A percentile compares a stretch with the other conserved stretches of the same genome.
Conservation (phyloP, 2,113 vertebrate genomes). For the Rhynchomys soricoides region DNA sequence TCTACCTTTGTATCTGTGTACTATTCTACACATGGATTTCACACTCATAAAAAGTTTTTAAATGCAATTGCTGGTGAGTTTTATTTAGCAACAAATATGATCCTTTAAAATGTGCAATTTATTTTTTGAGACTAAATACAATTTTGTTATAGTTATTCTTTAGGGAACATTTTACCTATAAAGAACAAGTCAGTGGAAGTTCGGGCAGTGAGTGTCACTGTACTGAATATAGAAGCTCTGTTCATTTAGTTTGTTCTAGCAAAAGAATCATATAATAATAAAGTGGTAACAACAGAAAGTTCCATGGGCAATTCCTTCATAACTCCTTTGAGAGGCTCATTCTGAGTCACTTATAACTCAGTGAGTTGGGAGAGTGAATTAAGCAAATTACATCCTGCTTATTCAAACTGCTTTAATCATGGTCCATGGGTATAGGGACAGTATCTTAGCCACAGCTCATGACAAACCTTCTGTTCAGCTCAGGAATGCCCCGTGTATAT, state of each 20-base stretch:
- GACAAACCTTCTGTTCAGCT: neutral
- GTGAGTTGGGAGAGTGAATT: neutral
- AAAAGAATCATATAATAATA: constrained; percentile 29
- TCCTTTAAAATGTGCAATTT: neutral
- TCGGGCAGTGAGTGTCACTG: neutral
- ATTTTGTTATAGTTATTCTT: neutral
- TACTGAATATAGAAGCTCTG: neutral
- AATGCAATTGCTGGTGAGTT: neutral
- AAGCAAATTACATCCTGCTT: constrained; percentile 43
- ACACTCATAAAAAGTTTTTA: neutral
- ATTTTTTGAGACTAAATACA: neutral
- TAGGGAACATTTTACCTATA: neutral
- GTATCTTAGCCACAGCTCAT: constrained; percentile 9
- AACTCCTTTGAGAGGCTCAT: neutral
- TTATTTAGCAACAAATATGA: neutral
- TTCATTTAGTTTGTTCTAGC: constrained; percentile 37
- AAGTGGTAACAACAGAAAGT: neutral
- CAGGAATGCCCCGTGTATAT: neutral
- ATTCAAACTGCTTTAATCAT: constrained; percentile 48
- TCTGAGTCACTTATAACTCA: constrained; percentile 28
- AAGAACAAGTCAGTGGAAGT: neutral
- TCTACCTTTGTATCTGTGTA: neutral
- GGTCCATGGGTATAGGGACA: neutral
- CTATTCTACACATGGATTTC: neutral
- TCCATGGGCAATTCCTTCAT: neutral